Evolutionary conservation across 2,113 vertebrate genomes (phyloP).

Genomic region (Taxidea taxus): DNA sequence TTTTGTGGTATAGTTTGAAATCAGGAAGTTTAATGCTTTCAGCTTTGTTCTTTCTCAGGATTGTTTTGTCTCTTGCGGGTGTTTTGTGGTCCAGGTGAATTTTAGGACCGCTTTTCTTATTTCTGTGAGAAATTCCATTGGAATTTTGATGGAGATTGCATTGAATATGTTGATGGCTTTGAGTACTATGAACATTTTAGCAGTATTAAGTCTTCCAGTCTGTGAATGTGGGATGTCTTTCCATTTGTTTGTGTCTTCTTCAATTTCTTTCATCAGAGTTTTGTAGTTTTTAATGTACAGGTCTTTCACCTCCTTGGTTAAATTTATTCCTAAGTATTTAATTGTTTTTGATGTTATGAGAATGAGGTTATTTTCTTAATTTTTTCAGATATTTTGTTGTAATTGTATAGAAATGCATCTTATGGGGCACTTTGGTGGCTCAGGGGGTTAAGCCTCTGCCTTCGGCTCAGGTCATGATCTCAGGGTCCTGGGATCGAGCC

Average conservation of each 20-base stretch:
- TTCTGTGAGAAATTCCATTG: background rate
- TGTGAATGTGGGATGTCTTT: background rate
- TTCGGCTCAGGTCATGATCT: no score
- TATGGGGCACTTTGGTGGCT: no score
- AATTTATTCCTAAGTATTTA: background rate
- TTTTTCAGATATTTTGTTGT: background rate
- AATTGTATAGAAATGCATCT: background rate
- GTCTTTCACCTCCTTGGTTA: background rate
- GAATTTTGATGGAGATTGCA: background rate
- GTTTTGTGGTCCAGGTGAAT: background rate
- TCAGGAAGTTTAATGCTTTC: background rate
- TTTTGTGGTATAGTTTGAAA: background rate
- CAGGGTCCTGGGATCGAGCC: no score
- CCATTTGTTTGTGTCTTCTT: background rate
- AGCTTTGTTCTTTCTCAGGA: background rate
- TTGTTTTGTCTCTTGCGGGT: background rate
- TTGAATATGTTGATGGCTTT: background rate
- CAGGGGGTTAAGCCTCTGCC: no score
- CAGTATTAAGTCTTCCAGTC: background rate
- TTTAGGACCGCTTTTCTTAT: background rate
- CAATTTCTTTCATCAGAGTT: background rate
- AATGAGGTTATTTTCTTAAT: background rate
- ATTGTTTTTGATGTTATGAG: background rate
- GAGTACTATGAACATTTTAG: background rate
- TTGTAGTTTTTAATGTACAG: background rate